These are phyloP conservation scores for Gadopsis bispinosus DNA, from an alignment of 2,797 vertebrate genomes.

Conservation along the genomic window DNA sequence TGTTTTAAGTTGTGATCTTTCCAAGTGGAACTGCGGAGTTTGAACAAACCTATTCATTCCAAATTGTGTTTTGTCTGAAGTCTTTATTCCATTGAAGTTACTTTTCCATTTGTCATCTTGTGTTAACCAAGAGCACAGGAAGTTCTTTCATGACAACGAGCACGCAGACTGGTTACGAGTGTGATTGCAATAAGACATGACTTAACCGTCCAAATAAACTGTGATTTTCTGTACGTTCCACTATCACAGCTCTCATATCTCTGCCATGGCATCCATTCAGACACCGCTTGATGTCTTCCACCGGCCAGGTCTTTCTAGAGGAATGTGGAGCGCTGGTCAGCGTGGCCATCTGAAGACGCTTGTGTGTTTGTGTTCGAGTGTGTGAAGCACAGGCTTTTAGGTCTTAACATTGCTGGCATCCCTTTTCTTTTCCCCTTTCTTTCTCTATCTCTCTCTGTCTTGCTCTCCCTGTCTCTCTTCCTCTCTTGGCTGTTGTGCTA, in stretches of 20 bases:
- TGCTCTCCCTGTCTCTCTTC: constrained; percentile 51
- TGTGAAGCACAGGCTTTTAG: constrained; percentile 48
- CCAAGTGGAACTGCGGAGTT: constrained; percentile 49
- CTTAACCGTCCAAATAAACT: constrained; percentile 63
- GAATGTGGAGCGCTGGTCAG: constrained; percentile 57
- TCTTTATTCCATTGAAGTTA: constrained; percentile 59
- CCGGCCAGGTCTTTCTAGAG: constrained; percentile 41
- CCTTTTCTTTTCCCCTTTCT: constrained; percentile 35
- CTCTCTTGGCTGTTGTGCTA: constrained; percentile 71
- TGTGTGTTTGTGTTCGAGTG: constrained; percentile 50
- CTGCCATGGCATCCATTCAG: constrained; percentile 56
- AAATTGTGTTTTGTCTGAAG: constrained; percentile 52
- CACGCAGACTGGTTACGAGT: constrained; percentile 8
- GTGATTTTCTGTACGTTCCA: constrained; percentile 51
- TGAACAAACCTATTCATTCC: constrained; percentile 22
- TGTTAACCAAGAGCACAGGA: constrained; percentile 43
- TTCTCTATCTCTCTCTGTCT: constrained; percentile 27
- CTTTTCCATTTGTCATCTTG: constrained; percentile 68
- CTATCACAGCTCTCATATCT: constrained; percentile 45
- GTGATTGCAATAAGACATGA: constrained; percentile 47
- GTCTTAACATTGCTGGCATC: constrained; percentile 59
- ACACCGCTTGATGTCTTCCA: constrained; percentile 45
- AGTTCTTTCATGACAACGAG: constrained; percentile 55
- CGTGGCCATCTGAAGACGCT: constrained; percentile 47
- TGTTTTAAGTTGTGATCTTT: constrained; percentile 53